Evolutionary conservation across 2,888 invertebrate species (phyloP), one percentile per base, ranked within the genome.

Genomic region (Iphiclides podalirius): DNA sequence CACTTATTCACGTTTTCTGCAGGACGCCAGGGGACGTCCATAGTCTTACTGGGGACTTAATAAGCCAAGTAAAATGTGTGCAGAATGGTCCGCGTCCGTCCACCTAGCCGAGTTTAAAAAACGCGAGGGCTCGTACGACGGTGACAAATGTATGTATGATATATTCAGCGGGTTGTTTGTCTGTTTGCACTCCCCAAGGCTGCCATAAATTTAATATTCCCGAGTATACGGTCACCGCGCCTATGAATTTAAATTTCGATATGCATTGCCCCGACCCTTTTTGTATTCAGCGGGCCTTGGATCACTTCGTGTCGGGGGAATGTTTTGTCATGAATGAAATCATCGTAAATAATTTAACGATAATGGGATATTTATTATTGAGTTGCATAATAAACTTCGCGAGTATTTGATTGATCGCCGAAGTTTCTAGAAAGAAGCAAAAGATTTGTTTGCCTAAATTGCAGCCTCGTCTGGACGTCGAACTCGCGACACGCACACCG

Each of bases 211-310:
- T 44, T 35, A 40, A 44, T 50, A 40, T 42, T 37, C 42, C 36
- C 33, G 35, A 12, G 16, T 44, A 39, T 38, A 36, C 41, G 38
- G 33, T 43, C 48, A 49, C 48, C 39, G 49, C 39, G 49, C 44
- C 44, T 50, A 44, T 50, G 49, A 39, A 50, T 50, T 50, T 50
- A 44, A 44, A 44, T 50, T 28, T 35, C 39, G 38, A 39, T 39
- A 39, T 42, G 34, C 39, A 50, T 39, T 20, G 35, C 31, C n/a
- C 23, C 11, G 15, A 44, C 38, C 49, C 43, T 50, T 44, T 50
- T 38, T 33, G 34, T 44, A 50, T 50, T 39, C 44, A 50, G 44
- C 34, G 43, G 35, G 39, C 28, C 26, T 38, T 15, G 33, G 12
- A 20, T n/a, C n/a, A n/a, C 33, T 2, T 9, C 38, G 15, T 14